Conservation (phyloP, 2,888 invertebrate species). For the Cepaea hortensis region DNA sequence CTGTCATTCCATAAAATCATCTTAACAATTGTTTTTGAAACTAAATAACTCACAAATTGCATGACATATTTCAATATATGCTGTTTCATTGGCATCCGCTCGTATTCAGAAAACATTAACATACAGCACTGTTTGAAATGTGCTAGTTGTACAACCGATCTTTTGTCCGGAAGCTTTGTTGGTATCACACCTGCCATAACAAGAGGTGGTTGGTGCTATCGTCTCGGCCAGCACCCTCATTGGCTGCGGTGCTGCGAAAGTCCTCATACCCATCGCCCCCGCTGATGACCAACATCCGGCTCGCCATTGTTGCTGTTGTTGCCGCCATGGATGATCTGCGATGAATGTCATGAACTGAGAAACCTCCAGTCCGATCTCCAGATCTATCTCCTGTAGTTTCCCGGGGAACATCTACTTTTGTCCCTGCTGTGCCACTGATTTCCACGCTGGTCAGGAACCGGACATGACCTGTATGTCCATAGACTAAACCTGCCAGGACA, state of each 20-base stretch:
- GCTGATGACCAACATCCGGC: slow-evolving; percentile 85
- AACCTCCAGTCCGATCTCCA: slow-evolving; percentile 50
- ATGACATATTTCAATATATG: no score
- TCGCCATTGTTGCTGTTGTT: slow-evolving; percentile 72
- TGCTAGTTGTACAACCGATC: not conserved
- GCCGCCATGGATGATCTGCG: slow-evolving; percentile 71
- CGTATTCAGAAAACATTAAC: not conserved
- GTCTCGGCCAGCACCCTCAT: slow-evolving; percentile 88
- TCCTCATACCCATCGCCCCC: slow-evolving; percentile 99
- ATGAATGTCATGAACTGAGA: slow-evolving; percentile 62
- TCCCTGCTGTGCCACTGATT: slow-evolving; percentile 66
- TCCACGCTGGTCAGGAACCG: slow-evolving; percentile 94
- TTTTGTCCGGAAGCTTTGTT: not conserved
- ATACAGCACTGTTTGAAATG: not conserved
- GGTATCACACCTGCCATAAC: slow-evolving; percentile 83
- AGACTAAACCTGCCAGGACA: slow-evolving; percentile 84
- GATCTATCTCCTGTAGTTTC: slow-evolving; percentile 32
- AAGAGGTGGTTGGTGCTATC: slow-evolving; percentile 97
- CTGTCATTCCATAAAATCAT: no score
- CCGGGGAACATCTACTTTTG: slow-evolving; percentile 26
- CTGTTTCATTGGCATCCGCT: not conserved
- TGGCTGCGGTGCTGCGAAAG: slow-evolving; percentile 80
- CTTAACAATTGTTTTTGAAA: no score
- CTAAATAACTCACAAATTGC: no score
- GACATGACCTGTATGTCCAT: slow-evolving; percentile 98